Evolutionary conservation across 2,113 vertebrate genomes (phyloP).

Genomic region (Ploceus nigricollis): DNA sequence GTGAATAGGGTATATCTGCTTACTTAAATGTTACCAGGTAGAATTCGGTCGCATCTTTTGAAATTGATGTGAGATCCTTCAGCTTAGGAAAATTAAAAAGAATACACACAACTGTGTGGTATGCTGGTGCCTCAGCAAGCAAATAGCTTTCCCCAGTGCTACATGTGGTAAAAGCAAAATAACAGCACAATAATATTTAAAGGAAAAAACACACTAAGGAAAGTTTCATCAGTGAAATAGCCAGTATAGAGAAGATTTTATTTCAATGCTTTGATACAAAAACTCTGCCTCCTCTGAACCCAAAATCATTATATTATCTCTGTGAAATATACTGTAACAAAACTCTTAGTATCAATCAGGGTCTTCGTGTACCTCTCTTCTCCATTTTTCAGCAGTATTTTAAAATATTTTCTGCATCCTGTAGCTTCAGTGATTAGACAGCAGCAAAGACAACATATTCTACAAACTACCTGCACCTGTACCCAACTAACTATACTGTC

Average conservation of each 20-base stretch:
- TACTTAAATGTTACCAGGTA: neutral
- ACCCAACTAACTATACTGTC: neutral
- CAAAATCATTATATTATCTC: neutral
- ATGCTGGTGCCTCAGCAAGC: neutral
- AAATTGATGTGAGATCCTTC: neutral
- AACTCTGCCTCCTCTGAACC: neutral
- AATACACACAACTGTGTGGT: neutral
- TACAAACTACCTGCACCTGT: neutral
- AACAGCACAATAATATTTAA: neutral
- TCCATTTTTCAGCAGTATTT: neutral
- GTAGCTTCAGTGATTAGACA: neutral
- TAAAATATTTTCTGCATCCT: conserved; percentile 11
- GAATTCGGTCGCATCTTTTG: neutral
- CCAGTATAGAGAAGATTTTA: neutral
- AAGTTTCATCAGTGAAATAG: neutral
- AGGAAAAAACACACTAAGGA: neutral
- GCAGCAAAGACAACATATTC: neutral
- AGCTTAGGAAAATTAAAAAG: neutral
- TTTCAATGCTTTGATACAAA: neutral
- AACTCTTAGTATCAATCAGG: neutral
- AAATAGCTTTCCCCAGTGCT: neutral
- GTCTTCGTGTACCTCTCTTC: neutral
- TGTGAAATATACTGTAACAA: neutral
- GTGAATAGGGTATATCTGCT: neutral
- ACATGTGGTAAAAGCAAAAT: neutral